Evolutionary conservation across 2,113 vertebrate species (phyloP).

Genomic region (Phainopepla nitens): DNA sequence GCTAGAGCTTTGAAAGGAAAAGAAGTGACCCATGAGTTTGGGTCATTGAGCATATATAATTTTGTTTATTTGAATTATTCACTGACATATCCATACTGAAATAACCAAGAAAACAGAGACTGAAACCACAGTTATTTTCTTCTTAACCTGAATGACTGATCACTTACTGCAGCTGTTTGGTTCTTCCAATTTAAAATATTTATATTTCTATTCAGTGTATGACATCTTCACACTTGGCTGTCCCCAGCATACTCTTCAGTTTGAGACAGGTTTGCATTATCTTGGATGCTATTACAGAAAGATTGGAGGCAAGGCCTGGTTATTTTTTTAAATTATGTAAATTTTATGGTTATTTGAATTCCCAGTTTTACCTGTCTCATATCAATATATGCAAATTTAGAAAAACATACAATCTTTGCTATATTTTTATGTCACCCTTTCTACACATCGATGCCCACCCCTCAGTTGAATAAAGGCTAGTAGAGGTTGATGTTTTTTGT

Average conservation of each 20-base stretch:
- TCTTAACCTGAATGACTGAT: neutral
- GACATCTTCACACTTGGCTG: neutral
- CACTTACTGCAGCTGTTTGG: neutral
- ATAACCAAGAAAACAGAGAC: neutral
- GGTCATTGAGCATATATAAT: neutral
- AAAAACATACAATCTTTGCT: neutral
- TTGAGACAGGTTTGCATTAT: neutral
- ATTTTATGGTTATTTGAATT: neutral
- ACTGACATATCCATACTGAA: neutral
- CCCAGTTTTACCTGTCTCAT: neutral
- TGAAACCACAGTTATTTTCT: neutral
- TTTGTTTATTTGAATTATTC: neutral
- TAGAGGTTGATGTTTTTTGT: neutral
- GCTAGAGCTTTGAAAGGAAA: neutral
- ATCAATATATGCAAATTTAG: neutral
- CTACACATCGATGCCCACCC: accelerated
- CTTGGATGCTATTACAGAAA: neutral
- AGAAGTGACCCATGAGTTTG: accelerated
- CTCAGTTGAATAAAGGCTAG: neutral
- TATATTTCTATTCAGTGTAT: neutral
- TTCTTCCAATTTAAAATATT: neutral
- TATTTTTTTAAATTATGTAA: neutral
- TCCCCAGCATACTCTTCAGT: neutral
- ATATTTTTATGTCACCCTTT: neutral
- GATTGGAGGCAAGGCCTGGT: neutral